Conservation (phyloP, 2,888 invertebrate species). For the Hetaerina titia region DNA sequence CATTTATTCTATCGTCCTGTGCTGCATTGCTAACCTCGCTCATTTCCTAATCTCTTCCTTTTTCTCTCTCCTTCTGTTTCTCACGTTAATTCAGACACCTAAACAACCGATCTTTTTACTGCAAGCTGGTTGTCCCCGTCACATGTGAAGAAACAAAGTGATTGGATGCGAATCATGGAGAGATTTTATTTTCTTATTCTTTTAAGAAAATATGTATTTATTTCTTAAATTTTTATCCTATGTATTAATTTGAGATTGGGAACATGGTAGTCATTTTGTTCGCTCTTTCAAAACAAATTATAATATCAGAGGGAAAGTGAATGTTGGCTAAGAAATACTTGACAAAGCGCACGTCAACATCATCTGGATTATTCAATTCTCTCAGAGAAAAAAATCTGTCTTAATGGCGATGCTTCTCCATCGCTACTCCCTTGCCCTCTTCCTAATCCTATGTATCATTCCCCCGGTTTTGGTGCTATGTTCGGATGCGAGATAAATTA, state of each 20-base stretch:
- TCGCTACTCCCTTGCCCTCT: not conserved
- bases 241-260: too few species aligned
- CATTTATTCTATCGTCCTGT: not conserved
- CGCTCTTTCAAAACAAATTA: not conserved
- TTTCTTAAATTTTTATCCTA: too few species aligned
- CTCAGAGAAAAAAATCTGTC: not conserved
- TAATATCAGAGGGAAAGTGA: not conserved
- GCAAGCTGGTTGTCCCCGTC: too few species aligned
- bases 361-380: conserved; percentile 2
- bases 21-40: not conserved
- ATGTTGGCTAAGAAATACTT: not conserved
- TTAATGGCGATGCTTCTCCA: not conserved
- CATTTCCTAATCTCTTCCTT: not conserved
- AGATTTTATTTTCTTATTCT: too few species aligned
- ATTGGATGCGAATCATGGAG: too few species aligned
- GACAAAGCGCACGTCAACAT: not conserved
- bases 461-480: not conserved
- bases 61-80: not conserved
- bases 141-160: too few species aligned
- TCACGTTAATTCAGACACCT: not conserved
- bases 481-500: not conserved
- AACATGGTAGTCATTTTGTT: not conserved
- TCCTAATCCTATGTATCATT: not conserved
- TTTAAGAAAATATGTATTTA: too few species aligned
- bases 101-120: too few species aligned